phyloP scores from a whole-genome alignment of 2,113 vertebrate species.

The Colistium nudipinnis region DNA sequence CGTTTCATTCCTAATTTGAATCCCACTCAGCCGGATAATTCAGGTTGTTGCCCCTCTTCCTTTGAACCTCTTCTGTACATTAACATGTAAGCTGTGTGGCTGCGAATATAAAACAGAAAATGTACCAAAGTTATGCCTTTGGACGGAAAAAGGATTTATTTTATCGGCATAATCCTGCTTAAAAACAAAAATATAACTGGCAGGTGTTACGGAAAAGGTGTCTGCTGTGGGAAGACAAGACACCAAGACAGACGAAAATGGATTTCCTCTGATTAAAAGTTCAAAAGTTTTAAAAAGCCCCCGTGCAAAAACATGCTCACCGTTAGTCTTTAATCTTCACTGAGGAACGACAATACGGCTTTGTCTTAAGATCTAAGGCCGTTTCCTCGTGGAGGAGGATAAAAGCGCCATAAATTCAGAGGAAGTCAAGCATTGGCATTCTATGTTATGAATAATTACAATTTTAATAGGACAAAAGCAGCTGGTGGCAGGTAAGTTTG shows the following conservation, averaged over 20 bases:
- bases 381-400: constrained; percentile 39
- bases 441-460: constrained; percentile 47
- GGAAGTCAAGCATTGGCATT: constrained; percentile 36
- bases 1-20: neutral
- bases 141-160: neutral
- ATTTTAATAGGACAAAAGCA: constrained; percentile 12
- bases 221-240: constrained; percentile 22
- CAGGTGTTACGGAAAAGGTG: neutral
- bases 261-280: constrained; percentile 49
- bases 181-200: constrained; percentile 13
- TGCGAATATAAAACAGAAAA: constrained; percentile 18
- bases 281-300: constrained; percentile 39
- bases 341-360: constrained; percentile 42
- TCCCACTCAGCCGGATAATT: constrained; percentile 37
- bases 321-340: constrained; percentile 45
- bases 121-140: neutral
- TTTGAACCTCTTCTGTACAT: constrained; percentile 71
- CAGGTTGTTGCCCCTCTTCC: constrained; percentile 12
- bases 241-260: constrained; percentile 17
- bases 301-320: constrained; percentile 15
- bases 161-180: constrained; percentile 22
- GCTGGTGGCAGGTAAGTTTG: constrained; percentile 2
- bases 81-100: constrained; percentile 75
- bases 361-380: constrained; percentile 50
- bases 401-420: constrained; percentile 40